These are phyloP conservation scores for Podocnemis expansa DNA, from an alignment of 2,113 vertebrate species.

Conservation along the genomic window DNA sequence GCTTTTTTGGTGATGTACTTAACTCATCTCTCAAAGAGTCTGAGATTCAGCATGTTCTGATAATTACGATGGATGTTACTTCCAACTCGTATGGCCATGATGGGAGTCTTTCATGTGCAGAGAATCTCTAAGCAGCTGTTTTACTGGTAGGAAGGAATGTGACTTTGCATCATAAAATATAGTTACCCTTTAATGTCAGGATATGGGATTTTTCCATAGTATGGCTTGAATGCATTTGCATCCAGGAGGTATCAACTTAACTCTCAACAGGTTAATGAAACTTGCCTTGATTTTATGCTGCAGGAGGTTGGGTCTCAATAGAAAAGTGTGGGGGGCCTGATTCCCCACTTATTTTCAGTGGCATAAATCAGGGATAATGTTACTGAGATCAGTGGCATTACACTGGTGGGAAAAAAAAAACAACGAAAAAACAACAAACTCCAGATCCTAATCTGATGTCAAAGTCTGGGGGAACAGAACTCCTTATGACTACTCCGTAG, in stretches of 20 bases:
- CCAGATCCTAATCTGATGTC: background rate
- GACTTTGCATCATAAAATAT: background rate
- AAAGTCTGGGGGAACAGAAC: background rate
- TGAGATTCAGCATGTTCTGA: constrained; percentile 45
- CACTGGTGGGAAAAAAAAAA: background rate
- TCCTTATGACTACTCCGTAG: background rate
- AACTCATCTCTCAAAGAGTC: background rate
- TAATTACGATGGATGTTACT: constrained; percentile 28
- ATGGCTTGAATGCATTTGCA: background rate
- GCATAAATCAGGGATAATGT: background rate
- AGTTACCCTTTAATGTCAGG: constrained; percentile 7
- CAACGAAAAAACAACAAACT: background rate
- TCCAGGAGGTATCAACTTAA: background rate
- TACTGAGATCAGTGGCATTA: background rate
- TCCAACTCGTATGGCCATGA: constrained; percentile 23
- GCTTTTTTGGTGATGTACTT: background rate
- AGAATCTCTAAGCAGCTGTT: constrained; percentile 26
- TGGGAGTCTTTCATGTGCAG: background rate
- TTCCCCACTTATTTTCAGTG: background rate
- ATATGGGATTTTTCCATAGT: constrained; percentile 24
- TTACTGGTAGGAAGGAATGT: constrained; percentile 4
- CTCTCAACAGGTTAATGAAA: background rate
- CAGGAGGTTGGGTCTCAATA: background rate
- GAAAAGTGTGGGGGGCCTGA: background rate
- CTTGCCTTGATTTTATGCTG: background rate